Base-by-base conservation (phyloP, 2,888 invertebrate genomes). In the Parnassius orleans region DNA sequence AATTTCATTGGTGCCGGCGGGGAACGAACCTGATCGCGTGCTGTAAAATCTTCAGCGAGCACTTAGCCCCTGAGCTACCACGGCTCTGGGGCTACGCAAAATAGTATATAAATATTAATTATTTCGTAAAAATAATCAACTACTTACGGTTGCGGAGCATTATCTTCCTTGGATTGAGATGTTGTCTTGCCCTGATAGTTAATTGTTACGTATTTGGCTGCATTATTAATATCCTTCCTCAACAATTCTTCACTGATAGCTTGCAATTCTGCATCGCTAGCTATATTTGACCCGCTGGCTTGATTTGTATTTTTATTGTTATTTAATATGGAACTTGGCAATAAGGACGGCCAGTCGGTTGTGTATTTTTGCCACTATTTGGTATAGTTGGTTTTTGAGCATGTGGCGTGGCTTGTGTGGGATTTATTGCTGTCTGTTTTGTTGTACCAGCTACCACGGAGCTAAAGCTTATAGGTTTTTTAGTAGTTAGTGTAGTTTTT, bases 101-200 rank as follows among this genome's bases (percentile, higher is more conserved):
- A 7, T 24, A 15, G 15, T 15, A 15, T 1, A 2, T 15, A 15
- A 15, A 15, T 15, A 15, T 15, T 15, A 15, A 15, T 15, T 15
- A 24, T 24, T 46, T 44, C 12, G 46, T 41, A 52, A 42, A 51
- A 58, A 46, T 19, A 53, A 54, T 33, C 24, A 24, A 15, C 24
- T 64, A 90, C 95, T 94, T 92, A 97, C 96, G 95, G 95, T 70
- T 92, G 83, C 41, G 96, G 94, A 9, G 97, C 96, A 81, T 95
- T 94, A 78, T 97, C 97, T 12, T 87, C 92, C 59, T 86, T 87
- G 14, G 94, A 95, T 56, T 93, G 93, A 10, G 95, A 95, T 2
- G 94, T 93, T 0, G 96, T 96, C 79, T 94, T 94, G 67, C 94
- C 95, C 86, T 97, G 97, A 65, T 94, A 92, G 80, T 96, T 95